phyloP scores from a whole-genome alignment of 2,797 vertebrate species.

The Anas acuta region DNA sequence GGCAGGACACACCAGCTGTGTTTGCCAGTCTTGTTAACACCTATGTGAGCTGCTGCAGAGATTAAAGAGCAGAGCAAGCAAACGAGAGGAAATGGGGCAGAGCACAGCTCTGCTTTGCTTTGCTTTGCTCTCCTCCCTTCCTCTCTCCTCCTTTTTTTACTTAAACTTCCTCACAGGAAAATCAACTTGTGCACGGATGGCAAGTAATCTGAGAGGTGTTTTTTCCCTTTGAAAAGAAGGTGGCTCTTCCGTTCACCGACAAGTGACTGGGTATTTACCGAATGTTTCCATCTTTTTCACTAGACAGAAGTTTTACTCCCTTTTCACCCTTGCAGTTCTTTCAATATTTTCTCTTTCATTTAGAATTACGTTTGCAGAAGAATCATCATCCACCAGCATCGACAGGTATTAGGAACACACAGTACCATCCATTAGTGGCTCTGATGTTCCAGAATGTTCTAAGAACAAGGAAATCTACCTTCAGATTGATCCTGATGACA shows the following conservation, averaged over 20 bases:
- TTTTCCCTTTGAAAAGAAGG: background rate
- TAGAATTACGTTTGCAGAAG: background rate
- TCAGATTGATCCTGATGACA: background rate
- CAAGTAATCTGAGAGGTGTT: background rate
- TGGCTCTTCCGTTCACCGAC: no score
- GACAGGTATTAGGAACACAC: background rate
- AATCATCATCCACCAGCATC: background rate
- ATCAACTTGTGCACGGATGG: background rate
- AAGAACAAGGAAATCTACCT: background rate
- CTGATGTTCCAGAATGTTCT: background rate
- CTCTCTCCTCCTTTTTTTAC: background rate
- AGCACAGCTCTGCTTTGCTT: background rate
- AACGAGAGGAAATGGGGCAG: background rate
- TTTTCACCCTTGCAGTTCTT: background rate
- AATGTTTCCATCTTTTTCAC: background rate
- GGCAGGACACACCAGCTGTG: background rate
- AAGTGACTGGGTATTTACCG: background rate
- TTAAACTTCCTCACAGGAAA: background rate
- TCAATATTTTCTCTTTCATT: background rate
- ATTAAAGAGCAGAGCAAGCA: background rate
- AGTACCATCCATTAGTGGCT: background rate
- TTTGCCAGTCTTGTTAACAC: constrained; percentile 27
- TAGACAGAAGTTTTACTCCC: background rate
- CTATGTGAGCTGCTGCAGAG: background rate
- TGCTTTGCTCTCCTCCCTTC: background rate